Evolutionary conservation across 2,888 invertebrate genomes (phyloP), one percentile per base, ranked within the genome.

Genomic region (Spatulosminthurus flaviceps): DNA sequence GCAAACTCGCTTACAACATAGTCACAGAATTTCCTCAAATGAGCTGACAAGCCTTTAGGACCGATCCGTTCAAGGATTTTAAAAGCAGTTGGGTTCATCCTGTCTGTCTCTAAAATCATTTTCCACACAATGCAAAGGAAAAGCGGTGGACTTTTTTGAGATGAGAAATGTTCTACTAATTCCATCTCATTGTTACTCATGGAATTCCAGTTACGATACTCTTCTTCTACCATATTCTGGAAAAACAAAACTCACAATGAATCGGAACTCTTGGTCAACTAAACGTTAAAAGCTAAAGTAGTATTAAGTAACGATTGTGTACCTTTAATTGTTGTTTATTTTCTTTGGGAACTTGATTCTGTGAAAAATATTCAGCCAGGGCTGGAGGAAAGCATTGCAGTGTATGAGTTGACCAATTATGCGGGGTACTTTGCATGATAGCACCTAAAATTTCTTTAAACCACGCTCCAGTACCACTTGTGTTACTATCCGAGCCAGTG

Each of bases 81-180:
- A 86, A 96, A 97, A n/a, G 96, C 97, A 77, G 96, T 95, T 0
- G 96, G 94, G 86, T 94, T 95, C 71, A 98, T 95, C 84, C 94
- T 92, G 87, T 96, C 96, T 0, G 95, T 96, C 87, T 98, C 97
- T 86, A 97, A 92, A 51, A 85, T 81, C 92, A 96, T 96, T 88
- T 97, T 97, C 93, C 96, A 98, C 1, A 98, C 89, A 29, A 98
- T 90, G 87, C 97, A 98, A 0, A 97, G 89, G 87, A 98, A 98
- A 24, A 97, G 88, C 0, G 94, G 93, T 43, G 96, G 95, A 1
- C 96, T 95, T 61, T 95, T 95, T n/a, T 95, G 94, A 22, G 95
- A 94, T 0, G 96, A 95, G 87, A 98, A 98, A 88, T 98, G 97
- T 0, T 95, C 93, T 86, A 98, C 95, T 61, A 97, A 95, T 87